Conservation (phyloP, 2,888 invertebrate species). For the Acholoe squamosa region DNA sequence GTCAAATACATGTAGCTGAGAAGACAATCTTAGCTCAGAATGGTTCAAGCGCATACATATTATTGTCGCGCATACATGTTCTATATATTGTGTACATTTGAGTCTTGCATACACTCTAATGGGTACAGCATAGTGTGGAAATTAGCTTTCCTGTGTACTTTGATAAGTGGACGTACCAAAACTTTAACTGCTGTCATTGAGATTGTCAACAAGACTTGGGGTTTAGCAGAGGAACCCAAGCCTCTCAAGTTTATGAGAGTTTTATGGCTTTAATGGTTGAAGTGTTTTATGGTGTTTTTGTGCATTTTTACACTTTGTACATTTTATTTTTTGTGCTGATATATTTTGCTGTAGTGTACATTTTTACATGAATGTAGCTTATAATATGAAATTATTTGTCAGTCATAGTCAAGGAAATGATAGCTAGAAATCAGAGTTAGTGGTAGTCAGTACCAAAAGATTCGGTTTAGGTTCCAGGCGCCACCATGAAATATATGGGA, state of each 20-base stretch:
- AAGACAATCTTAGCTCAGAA: too few species aligned
- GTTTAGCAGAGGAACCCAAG: background rate
- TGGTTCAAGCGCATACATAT: too few species aligned
- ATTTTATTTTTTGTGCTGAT: conserved; percentile 56
- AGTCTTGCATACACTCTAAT: too few species aligned
- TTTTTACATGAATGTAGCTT: conserved; percentile 43
- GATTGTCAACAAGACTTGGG: background rate
- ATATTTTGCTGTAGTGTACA: conserved; percentile 48
- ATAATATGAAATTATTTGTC: conserved; percentile 40
- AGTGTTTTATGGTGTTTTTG: conserved; percentile 51
- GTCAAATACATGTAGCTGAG: too few species aligned
- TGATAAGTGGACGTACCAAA: too few species aligned
- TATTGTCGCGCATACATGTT: too few species aligned
- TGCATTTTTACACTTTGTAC: conserved; percentile 41
- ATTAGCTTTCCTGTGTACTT: too few species aligned
- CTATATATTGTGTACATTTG: too few species aligned
- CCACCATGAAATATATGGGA: too few species aligned
- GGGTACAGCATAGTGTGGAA: too few species aligned
- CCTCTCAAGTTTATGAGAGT: conserved; percentile 31
- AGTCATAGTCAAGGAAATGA: conserved; percentile 31
- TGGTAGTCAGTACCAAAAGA: background rate
- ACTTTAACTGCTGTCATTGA: background rate
- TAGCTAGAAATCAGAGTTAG: background rate
- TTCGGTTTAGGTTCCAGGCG: background rate
- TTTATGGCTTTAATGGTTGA: conserved; percentile 60